Conservation (phyloP, 2,888 invertebrate genomes). For the Microctonus hyperodae region DNA sequence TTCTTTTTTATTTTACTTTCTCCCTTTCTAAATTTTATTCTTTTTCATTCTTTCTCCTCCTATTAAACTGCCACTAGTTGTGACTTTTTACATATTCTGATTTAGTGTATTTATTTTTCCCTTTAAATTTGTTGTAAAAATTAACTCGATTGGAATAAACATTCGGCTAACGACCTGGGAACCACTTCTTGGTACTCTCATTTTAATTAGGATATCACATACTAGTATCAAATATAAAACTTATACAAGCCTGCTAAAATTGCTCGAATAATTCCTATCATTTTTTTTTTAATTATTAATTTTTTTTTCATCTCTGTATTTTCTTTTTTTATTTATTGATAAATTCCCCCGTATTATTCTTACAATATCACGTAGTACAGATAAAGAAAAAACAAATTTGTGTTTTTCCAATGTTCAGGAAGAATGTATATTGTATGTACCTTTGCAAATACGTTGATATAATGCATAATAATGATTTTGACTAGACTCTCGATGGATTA, state of each 20-base stretch:
- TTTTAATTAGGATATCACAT: conserved; percentile 45
- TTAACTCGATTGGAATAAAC: conserved; percentile 45
- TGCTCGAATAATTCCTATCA: conserved; percentile 54
- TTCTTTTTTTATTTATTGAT: conserved; percentile 2
- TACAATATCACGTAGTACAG: conserved; percentile 15
- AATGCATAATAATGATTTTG: conserved; percentile 25
- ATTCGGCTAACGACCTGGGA: conserved; percentile 51
- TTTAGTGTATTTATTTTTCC: conserved; percentile 21
- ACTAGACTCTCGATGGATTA: conserved; percentile 26
- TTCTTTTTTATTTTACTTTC: conserved; percentile 42
- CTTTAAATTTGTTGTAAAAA: conserved; percentile 41
- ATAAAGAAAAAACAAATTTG: conserved; percentile 1
- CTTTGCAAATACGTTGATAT: neutral
- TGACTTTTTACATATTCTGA: conserved; percentile 35
- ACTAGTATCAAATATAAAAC: conserved; percentile 61
- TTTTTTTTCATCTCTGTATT: conserved; percentile 37
- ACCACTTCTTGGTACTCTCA: conserved; percentile 46
- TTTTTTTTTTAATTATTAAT: no score
- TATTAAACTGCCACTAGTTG: conserved; percentile 44
- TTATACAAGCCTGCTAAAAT: conserved; percentile 58
- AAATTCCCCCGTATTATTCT: conserved; percentile 19
- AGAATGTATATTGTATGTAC: neutral
- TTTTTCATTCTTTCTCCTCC: conserved; percentile 23
- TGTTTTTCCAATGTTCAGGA: neutral
- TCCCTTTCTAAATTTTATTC: conserved; percentile 39